Percentiles rank a stretch among this genome's conserved stretches.
Evolutionary conservation across 1,140 invertebrate genomes (phyloP).

Genomic region (Batillaria attramentaria): DNA sequence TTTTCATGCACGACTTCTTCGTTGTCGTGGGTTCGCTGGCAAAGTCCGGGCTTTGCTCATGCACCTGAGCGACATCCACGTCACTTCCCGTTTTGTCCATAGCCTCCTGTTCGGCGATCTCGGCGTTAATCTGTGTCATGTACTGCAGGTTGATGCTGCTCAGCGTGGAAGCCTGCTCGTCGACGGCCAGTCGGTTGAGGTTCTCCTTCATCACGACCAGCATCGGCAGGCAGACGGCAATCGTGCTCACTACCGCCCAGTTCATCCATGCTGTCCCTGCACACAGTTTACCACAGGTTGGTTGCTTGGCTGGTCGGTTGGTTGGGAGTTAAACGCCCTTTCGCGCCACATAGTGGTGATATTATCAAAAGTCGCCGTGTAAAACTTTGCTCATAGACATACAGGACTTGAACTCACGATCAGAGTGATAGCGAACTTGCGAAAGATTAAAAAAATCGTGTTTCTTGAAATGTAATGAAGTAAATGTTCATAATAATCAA

Average conservation of each 20-base stretch:
- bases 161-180: slow-evolving; percentile 23
- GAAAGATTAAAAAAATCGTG: too few relatives aligned
- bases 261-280: slow-evolving; percentile 42
- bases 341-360: neutral
- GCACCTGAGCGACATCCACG: neutral
- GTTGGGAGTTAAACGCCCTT: neutral
- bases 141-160: too few relatives aligned
- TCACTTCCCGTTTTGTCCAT: neutral
- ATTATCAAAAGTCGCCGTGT: neutral
- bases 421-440: too few relatives aligned
- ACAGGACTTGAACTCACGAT: too few relatives aligned
- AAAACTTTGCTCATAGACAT: neutral
- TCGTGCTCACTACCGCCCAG: slow-evolving; percentile 34
- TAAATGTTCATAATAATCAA: too few relatives aligned
- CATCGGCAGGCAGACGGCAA: slow-evolving; percentile 32
- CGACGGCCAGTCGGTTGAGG: slow-evolving; percentile 32
- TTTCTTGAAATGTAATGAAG: too few relatives aligned
- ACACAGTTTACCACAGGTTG: neutral
- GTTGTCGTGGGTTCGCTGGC: neutral
- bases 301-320: too few relatives aligned
- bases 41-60: neutral
- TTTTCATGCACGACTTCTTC: too few relatives aligned
- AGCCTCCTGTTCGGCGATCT: slow-evolving; percentile 6
- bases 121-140: too few relatives aligned
- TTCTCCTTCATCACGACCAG: slow-evolving; percentile 22